Base-by-base conservation (phyloP, 2,888 invertebrate genomes). In the Thalpophila matura region DNA sequence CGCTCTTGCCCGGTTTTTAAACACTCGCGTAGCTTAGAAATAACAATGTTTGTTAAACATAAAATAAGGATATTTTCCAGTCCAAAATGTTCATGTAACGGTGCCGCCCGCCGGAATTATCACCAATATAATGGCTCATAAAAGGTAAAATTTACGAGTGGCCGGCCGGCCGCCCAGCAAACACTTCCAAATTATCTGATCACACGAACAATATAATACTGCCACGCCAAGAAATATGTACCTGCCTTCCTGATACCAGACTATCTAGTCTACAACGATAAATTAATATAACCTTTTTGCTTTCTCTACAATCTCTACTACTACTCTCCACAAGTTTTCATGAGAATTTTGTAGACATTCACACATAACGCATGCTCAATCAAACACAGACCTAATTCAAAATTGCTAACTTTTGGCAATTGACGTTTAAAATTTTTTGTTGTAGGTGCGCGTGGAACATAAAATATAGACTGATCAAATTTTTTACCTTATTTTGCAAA, bases 41-140 rank as follows among this genome's bases (percentile, higher is more conserved):
- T 49, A 50, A 49, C 45, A 56, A 68, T 74, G 49, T 62, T 74
- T 71, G 55, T 57, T 49, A 50, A 50, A 68, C 61, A 74, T 77
- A 78, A 79, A 76, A 70, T 68, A 59, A n/a, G 70, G 55, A 70
- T 61, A 76, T 74, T 77, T 73, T 64, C 63, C 70, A 76, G 67
- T 80, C 79, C 80, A 85, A 87, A 86, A 84, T 84, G 81, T 83
- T 80, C 86, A 79, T 85, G 79, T 80, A 82, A 82, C 84, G 82
- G 81, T 82, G 77, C 76, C 74, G 81, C 77, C 37, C 50, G 65
- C 49, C 49, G 79, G 85, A 89, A 88, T 90, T 89, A 90, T 90
- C 86, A 86, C 82, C 86, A 85, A 85, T 89, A 89, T 91, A 90
- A 91, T 89, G 90, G 91, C 79, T 90, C 90, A 91, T 92, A 92